Conservation (phyloP, 1,140 invertebrate species). For the Drosophila tani region DNA sequence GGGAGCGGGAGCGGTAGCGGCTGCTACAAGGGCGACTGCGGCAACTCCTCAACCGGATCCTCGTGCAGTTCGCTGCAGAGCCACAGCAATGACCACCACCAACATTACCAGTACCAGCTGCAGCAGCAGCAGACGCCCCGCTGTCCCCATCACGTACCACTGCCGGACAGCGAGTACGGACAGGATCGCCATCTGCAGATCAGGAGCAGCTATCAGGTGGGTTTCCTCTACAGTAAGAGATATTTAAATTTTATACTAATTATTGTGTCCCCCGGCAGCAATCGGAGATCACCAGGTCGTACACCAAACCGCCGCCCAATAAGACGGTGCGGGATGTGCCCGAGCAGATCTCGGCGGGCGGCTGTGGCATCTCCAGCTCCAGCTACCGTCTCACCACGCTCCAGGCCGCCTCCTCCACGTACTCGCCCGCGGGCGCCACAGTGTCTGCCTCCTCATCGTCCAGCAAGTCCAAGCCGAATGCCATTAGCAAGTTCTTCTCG, state of each 20-base stretch:
- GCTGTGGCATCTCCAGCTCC: slow-evolving; percentile 60
- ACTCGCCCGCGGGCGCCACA: slow-evolving; percentile 17
- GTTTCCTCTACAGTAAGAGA: background rate
- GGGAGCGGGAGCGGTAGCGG: slow-evolving; percentile 53
- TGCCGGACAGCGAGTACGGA: slow-evolving; percentile 88
- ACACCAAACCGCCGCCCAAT: slow-evolving; percentile 84
- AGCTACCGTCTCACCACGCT: slow-evolving; percentile 71
- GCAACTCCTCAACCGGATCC: slow-evolving; percentile 49
- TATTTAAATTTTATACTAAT: background rate
- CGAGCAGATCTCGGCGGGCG: slow-evolving; percentile 66
- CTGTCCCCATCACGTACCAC: slow-evolving; percentile 87
- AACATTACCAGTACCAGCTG: slow-evolving; percentile 82
- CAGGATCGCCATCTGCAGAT: slow-evolving; percentile 87
- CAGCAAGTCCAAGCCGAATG: slow-evolving; percentile 83
- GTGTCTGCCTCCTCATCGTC: slow-evolving; percentile 40
- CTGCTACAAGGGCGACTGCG: slow-evolving; percentile 54
- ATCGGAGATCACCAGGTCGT: slow-evolving; percentile 84
- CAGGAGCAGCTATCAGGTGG: slow-evolving; percentile 87
- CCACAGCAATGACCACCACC: slow-evolving; percentile 80
- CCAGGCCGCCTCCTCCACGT: slow-evolving; percentile 51
- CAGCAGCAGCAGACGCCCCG: slow-evolving; percentile 85
- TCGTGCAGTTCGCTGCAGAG: slow-evolving; percentile 70
- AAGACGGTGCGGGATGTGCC: slow-evolving; percentile 84
- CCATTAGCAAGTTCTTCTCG: slow-evolving; percentile 83
- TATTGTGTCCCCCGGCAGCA: slow-evolving; percentile 39